Evolutionary conservation across 2,888 invertebrate genomes (phyloP).

Genomic region (Andrena trimmerana): DNA sequence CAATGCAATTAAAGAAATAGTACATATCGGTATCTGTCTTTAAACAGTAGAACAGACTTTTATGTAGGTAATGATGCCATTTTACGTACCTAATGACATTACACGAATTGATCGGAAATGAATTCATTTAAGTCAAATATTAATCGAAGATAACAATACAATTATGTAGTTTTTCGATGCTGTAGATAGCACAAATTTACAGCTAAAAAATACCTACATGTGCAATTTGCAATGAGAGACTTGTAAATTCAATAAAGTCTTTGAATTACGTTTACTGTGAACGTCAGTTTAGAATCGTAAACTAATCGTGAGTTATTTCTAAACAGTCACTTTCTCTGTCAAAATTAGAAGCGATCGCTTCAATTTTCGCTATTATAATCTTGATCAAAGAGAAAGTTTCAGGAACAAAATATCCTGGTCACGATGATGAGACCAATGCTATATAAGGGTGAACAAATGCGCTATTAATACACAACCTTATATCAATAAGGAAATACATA

Average conservation of each 20-base stretch:
- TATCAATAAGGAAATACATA: conserved; percentile 1
- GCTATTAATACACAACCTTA: background rate
- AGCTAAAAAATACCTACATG: no score
- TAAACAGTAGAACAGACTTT: no score
- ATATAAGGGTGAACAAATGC: conserved; percentile 9
- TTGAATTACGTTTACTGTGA: background rate
- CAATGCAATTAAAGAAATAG: no score
- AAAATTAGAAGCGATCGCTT: background rate
- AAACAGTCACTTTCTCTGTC: background rate
- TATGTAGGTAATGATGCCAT: no score
- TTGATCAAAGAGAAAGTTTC: conserved; percentile 36
- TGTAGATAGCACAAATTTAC: no score
- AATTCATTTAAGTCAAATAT: no score
- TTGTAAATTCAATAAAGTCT: background rate
- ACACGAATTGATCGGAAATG: no score
- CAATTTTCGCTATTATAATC: background rate
- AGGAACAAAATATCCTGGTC: conserved; percentile 26
- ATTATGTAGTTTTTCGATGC: no score
- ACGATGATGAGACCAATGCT: conserved; percentile 7
- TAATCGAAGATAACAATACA: no score
- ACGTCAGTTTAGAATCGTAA: no score
- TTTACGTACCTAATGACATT: no score
- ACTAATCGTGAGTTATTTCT: background rate
- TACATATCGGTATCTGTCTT: no score
- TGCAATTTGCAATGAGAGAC: background rate